Percentiles rank a stretch among this genome's conserved stretches.
Conservation (phyloP, 2,113 vertebrate species). For the Eulemur rufifrons region DNA sequence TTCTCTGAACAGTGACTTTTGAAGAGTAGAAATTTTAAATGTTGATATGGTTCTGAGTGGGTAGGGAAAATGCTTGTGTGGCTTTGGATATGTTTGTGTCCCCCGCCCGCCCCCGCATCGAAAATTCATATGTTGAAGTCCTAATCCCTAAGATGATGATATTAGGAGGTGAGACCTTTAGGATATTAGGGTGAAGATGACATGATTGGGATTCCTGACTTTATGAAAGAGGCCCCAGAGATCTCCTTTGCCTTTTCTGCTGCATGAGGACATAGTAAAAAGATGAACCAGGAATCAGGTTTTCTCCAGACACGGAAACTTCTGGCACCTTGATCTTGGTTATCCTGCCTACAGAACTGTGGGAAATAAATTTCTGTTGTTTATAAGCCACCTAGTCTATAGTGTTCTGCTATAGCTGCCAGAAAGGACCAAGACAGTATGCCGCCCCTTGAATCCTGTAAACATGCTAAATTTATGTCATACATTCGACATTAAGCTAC, state of each 20-base stretch:
- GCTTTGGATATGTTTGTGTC: background rate
- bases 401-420: background rate
- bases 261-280: background rate
- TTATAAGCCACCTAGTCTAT: background rate
- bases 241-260: background rate
- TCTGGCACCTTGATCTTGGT: background rate
- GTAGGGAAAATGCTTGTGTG: background rate
- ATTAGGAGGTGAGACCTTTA: background rate
- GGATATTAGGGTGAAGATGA: background rate
- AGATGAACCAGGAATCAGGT: background rate
- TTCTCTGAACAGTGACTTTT: background rate
- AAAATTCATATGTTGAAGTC: background rate
- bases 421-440: background rate
- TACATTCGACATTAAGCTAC: constrained; percentile 23
- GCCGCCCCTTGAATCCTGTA: background rate
- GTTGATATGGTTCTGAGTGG: background rate
- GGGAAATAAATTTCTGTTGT: background rate
- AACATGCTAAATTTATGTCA: constrained; percentile 24
- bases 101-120: too few species aligned
- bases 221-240: background rate
- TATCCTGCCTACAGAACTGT: background rate
- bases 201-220: background rate
- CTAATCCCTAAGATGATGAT: background rate
- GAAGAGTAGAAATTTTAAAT: background rate
- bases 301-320: background rate